Conservation (phyloP, 2,888 invertebrate genomes). For the Eretmocerus hayati region DNA sequence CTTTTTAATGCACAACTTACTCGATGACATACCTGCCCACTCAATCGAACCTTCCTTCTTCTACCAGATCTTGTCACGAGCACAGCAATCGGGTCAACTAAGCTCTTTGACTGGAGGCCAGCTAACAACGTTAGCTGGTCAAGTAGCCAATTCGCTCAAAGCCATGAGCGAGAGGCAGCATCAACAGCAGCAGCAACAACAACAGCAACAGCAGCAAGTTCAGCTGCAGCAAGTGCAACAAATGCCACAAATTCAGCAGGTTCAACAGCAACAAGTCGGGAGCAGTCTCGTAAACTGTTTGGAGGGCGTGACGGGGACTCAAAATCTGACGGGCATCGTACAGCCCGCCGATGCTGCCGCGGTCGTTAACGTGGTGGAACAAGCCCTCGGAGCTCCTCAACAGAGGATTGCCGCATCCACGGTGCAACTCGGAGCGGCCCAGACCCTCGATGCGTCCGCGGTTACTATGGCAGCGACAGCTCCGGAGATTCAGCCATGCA, state of each 20-base stretch:
- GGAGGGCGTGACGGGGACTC: conserved; percentile 30
- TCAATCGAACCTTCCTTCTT: no score
- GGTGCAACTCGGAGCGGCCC: neutral
- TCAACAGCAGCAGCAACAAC: conserved; percentile 21
- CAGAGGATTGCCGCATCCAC: conserved; percentile 1
- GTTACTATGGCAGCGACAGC: conserved; percentile 36
- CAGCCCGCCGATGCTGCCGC: conserved; percentile 28
- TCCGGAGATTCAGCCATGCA: conserved; percentile 43
- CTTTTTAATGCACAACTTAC: no score
- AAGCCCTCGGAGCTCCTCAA: conserved; percentile 10
- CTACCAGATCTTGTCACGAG: conserved; percentile 39
- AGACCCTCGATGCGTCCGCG: conserved; percentile 5
- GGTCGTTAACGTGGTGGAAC: conserved; percentile 12
- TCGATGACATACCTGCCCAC: no score
- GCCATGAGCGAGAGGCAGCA: conserved; percentile 27
- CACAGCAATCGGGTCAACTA: conserved; percentile 43
- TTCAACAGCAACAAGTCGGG: conserved; percentile 3
- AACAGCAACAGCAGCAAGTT: conserved; percentile 10
- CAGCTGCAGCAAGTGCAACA: conserved; percentile 12
- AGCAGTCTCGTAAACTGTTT: conserved; percentile 29
- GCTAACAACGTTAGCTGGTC: conserved; percentile 24
- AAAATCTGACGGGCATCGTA: conserved; percentile 26
- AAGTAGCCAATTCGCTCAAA: conserved; percentile 31
- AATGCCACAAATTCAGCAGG: conserved; percentile 9
- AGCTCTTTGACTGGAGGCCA: conserved; percentile 35